phyloP scores from a whole-genome alignment of 2,113 vertebrate species.

The Chaetops frenatus region DNA sequence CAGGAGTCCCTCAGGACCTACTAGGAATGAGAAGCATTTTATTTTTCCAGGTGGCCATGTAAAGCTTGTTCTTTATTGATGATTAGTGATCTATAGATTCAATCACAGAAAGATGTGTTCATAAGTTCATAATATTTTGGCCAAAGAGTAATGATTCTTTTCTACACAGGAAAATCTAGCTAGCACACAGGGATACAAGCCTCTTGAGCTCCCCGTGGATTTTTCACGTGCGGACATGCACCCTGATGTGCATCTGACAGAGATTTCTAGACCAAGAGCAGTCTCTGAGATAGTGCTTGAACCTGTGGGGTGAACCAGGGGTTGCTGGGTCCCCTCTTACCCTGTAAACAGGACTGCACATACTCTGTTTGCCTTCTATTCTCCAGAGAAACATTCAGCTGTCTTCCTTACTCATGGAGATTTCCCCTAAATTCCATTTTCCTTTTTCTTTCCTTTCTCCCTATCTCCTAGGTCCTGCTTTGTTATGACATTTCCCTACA shows the following conservation, averaged over 20 bases:
- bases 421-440: not conserved
- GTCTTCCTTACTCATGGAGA: not conserved
- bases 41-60: not conserved
- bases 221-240: rapidly evolving
- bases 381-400: not conserved
- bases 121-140: rapidly evolving
- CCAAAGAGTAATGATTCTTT: not conserved
- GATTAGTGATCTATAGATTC: not conserved
- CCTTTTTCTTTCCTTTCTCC: not conserved
- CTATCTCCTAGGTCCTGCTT: not conserved
- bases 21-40: not conserved
- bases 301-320: rapidly evolving
- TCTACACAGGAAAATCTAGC: not conserved
- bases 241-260: not conserved
- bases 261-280: not conserved
- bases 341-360: rapidly evolving
- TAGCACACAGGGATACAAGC: not conserved
- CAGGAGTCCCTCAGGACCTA: not conserved
- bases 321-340: not conserved
- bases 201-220: rapidly evolving
- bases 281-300: not conserved
- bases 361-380: not conserved
- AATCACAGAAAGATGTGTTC: not conserved
- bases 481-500: not conserved
- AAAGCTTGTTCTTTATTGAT: not conserved